Percentiles rank a stretch among this genome's conserved stretches.
Evolutionary conservation across 1,140 invertebrate species (phyloP).

Genomic region (Macrocentrus cingulum): DNA sequence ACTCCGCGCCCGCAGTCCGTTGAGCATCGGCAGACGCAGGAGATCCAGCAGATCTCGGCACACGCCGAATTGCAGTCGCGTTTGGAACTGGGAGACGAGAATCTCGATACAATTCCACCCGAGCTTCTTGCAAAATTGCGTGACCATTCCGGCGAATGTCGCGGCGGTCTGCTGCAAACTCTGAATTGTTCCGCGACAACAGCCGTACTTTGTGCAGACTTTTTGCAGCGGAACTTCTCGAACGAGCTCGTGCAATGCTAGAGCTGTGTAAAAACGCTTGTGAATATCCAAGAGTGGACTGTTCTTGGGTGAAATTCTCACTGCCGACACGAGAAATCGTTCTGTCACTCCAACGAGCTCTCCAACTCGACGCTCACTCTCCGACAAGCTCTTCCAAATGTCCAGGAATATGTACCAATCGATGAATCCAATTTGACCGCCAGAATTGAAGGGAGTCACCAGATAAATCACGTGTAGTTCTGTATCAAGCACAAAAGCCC

Average conservation of each 20-base stretch:
- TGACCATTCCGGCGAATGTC: constrained; percentile 95
- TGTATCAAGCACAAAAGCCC: constrained; percentile 89
- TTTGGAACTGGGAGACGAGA: constrained; percentile 89
- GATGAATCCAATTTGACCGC: constrained; percentile 74
- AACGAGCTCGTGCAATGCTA: constrained; percentile 91
- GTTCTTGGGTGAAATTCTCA: constrained; percentile 69
- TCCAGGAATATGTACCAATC: constrained; percentile 89
- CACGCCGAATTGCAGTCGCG: constrained; percentile 91
- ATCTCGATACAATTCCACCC: constrained; percentile 91
- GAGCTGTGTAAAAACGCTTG: constrained; percentile 84
- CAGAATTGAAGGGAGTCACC: constrained; percentile 83
- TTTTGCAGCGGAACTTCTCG: constrained; percentile 81
- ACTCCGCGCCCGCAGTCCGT: constrained; percentile 79
- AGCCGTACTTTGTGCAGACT: constrained; percentile 83
- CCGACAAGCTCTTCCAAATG: constrained; percentile 81
- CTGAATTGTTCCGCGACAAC: constrained; percentile 86
- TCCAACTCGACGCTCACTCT: constrained; percentile 81
- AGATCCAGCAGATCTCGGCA: constrained; percentile 90
- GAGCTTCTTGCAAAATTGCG: constrained; percentile 87
- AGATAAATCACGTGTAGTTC: constrained; percentile 95
- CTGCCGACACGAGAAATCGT: constrained; percentile 78
- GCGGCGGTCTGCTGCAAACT: constrained; percentile 92
- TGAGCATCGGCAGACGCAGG: constrained; percentile 81
- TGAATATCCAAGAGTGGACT: constrained; percentile 61
- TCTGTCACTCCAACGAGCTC: constrained; percentile 90